Conservation (phyloP, 2,888 invertebrate genomes). For the Polydesmus complanatus region DNA sequence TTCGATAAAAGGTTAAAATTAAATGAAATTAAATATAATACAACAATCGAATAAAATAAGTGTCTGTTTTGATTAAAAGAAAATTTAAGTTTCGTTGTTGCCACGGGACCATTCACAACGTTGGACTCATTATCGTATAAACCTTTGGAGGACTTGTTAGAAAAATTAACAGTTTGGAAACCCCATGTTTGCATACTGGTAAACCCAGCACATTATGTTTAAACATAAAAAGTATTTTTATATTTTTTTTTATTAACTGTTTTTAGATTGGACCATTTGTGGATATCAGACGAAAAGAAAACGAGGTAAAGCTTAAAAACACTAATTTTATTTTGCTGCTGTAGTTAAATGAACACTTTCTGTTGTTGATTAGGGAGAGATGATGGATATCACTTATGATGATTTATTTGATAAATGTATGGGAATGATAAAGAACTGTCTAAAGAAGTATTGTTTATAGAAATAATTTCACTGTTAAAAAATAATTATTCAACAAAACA, state of each 20-base stretch:
- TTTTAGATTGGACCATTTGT: constrained; percentile 62
- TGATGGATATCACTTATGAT: constrained; percentile 52
- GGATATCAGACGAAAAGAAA: constrained; percentile 39
- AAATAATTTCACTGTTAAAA: too few relatives aligned
- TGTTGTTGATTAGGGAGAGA: constrained; percentile 16
- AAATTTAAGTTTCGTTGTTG: constrained; percentile 48
- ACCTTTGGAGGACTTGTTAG: constrained; percentile 61
- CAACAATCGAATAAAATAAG: background rate
- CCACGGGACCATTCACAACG: constrained; percentile 70
- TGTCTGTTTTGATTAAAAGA: constrained; percentile 14
- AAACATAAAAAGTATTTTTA: constrained; percentile 8
- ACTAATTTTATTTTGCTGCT: background rate
- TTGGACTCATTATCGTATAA: constrained; percentile 62
- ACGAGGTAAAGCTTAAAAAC: constrained; percentile 20
- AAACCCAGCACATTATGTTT: constrained; percentile 16
- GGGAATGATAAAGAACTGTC: background rate
- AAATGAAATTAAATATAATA: background rate
- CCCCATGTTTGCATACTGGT: constrained; percentile 67
- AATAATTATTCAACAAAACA: too few relatives aligned
- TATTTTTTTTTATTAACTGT: constrained; percentile 11
- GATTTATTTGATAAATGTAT: constrained; percentile 50
- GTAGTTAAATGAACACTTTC: background rate
- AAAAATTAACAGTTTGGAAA: constrained; percentile 45
- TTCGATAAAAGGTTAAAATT: background rate
- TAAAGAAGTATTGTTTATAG: constrained; percentile 22